phyloP scores from a whole-genome alignment of 2,113 vertebrate genomes.

The Zosterops borbonicus region DNA sequence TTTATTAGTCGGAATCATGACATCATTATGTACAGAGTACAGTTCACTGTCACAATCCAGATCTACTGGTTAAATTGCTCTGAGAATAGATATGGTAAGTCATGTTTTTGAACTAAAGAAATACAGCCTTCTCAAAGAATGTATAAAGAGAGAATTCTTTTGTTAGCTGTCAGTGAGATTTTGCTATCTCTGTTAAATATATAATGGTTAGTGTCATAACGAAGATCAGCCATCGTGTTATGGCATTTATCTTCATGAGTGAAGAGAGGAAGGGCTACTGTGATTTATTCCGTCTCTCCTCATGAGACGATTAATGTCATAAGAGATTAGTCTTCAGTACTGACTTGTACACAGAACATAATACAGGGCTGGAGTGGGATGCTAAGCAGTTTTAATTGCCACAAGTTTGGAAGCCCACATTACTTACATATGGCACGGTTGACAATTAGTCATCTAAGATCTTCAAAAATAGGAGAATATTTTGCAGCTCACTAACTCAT shows the following conservation, averaged over 20 bases:
- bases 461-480: slow-evolving; percentile 41
- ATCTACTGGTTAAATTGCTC: slow-evolving; percentile 35
- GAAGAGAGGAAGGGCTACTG: slow-evolving; percentile 66
- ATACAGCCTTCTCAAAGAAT: slow-evolving; percentile 26
- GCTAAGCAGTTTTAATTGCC: slow-evolving; percentile 37
- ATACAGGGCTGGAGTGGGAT: slow-evolving; percentile 29
- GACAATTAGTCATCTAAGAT: slow-evolving; percentile 50
- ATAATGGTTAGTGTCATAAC: slow-evolving; percentile 71
- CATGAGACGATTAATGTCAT: slow-evolving; percentile 64
- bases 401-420: slow-evolving; percentile 23
- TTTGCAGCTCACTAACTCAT: slow-evolving; percentile 18
- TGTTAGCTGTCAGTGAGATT: slow-evolving; percentile 67
- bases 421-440: slow-evolving; percentile 42
- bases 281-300: slow-evolving; percentile 54
- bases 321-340: slow-evolving; percentile 50
- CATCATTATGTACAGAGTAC: neutral
- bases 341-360: slow-evolving; percentile 38
- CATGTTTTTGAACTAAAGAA: slow-evolving; percentile 44
- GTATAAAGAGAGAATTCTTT: slow-evolving; percentile 59
- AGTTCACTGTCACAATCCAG: slow-evolving; percentile 36
- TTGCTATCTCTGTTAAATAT: slow-evolving; percentile 68
- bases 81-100: slow-evolving; percentile 43
- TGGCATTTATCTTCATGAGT: slow-evolving; percentile 67
- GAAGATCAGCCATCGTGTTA: slow-evolving; percentile 66
- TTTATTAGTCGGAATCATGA: slow-evolving; percentile 26